A percentile compares a stretch with the other conserved stretches of the same genome.
phyloP scores from a whole-genome alignment of 2,113 vertebrate species.

The Barbus barbus region DNA sequence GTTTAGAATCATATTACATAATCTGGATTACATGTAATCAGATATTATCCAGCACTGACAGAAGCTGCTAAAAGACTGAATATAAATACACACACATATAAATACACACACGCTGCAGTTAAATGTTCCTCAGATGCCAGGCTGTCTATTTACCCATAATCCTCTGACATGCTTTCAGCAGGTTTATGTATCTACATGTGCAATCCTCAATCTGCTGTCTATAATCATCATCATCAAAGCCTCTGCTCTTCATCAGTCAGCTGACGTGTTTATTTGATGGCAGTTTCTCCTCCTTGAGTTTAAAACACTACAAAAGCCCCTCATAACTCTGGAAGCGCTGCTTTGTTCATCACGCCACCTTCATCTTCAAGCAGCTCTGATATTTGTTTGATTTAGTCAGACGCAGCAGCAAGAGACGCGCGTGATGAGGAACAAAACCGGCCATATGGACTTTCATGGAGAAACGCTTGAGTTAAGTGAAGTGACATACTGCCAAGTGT shows the following conservation, averaged over 20 bases:
- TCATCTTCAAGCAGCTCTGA: constrained; percentile 42
- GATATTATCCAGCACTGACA: no score
- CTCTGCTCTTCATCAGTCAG: not conserved
- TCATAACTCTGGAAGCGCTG: not conserved
- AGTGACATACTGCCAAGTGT: no score
- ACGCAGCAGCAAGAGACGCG: no score
- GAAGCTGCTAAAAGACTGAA: no score
- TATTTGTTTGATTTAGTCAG: no score
- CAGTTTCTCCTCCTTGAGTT: constrained; percentile 3
- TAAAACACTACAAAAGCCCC: not conserved
- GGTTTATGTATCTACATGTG: not conserved
- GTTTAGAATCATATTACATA: no score
- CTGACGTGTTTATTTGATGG: not conserved
- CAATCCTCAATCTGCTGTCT: not conserved
- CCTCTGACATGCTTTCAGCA: not conserved
- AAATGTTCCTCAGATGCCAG: not conserved
- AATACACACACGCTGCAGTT: not conserved
- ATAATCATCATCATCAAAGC: not conserved
- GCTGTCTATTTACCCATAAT: no score
- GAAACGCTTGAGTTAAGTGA: not conserved
- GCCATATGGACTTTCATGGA: constrained; percentile 5
- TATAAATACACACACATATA: no score
- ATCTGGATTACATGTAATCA: no score
- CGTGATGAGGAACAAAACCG: no score
- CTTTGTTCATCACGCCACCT: constrained; percentile 15